Base-by-base conservation (phyloP, 2,113 vertebrate species). In the Varanus salvator region DNA sequence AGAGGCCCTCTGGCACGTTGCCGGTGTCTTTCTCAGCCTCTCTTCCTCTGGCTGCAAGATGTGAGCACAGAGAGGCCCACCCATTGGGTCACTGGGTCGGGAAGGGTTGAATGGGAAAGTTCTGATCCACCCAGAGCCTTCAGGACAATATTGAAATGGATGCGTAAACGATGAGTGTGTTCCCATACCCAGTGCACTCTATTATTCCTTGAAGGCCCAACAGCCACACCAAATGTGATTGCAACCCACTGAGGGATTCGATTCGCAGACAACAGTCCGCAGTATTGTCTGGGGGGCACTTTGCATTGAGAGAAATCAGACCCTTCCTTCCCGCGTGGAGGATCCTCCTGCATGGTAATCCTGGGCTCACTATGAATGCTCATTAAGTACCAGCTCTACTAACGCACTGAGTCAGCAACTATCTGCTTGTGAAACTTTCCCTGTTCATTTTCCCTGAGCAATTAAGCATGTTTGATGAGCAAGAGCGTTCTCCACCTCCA, bases 401-500 rank as follows among this genome's bases (percentile, higher is more conserved):
- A 68, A 38, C 50, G 52, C 72, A 34, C 44, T n/a, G 72, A 66
- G 57, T 89, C 81, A 85, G 82, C 82, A 84, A 27, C n/a, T 68
- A n/a, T n/a, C 19, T 17, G 72, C 88, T 89, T 85, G 44, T 78
- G 88, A 89, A 84, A 84, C 57, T 44, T 60, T 77, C 88, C 48
- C 12, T 34, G 4, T 44, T 54, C 19, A 27, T 64, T 52, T 76
- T 34, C 81, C 81, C 72, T 84, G 12, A n/a, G 74, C 57, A 69
- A 21, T 78, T 54, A 77, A 38, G 44, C 21, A 31, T 52, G 12
- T 89, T 84, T 69, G 60, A 77, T 85, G 81, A 89, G 88, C 44
- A 66, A 66, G 82, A 54, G 2, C 48, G 31, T 81, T 81, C 50
- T 72, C 52, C 34, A 7, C 38, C 54, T 89, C 17, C 64, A 66